Evolutionary conservation across 1,140 invertebrate species (phyloP).

Genomic region (Diabrotica virgifera): DNA sequence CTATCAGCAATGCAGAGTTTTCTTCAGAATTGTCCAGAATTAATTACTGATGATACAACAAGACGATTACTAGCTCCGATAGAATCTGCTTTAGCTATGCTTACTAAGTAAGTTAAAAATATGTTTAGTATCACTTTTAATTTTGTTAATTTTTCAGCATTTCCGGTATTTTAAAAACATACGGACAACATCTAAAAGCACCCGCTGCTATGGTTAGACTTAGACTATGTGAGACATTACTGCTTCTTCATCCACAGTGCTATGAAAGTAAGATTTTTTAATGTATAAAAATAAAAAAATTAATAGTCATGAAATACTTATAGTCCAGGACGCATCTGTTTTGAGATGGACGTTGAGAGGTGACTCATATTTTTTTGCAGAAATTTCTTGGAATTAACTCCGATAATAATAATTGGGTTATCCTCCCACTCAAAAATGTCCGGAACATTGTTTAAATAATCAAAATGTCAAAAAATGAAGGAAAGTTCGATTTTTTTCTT

Average conservation of each 20-base stretch:
- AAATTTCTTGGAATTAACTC: too few relatives aligned
- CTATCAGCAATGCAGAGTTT: slow-evolving; percentile 94
- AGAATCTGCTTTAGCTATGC: slow-evolving; percentile 90
- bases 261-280: slow-evolving; percentile 68
- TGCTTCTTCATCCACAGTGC: slow-evolving; percentile 76
- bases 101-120: slow-evolving; percentile 73
- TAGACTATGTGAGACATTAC: slow-evolving; percentile 86
- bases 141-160: slow-evolving; percentile 57
- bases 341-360: too few relatives aligned
- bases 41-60: slow-evolving; percentile 85
- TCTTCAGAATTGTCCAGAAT: slow-evolving; percentile 83
- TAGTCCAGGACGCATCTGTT: too few relatives aligned
- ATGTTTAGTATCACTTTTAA: slow-evolving; percentile 5
- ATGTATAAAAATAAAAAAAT: too few relatives aligned
- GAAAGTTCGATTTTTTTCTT: too few relatives aligned
- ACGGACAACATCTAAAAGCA: slow-evolving; percentile 91
- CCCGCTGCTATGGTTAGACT: slow-evolving; percentile 89
- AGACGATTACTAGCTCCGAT: slow-evolving; percentile 83
- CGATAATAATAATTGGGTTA: too few relatives aligned
- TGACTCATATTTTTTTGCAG: too few relatives aligned
- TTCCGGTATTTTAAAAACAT: slow-evolving; percentile 82
- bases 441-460: too few relatives aligned
- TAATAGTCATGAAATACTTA: too few relatives aligned
- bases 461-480: too few relatives aligned
- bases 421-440: too few relatives aligned